Conservation (phyloP, 2,888 invertebrate genomes). For the Troilus luridus region DNA sequence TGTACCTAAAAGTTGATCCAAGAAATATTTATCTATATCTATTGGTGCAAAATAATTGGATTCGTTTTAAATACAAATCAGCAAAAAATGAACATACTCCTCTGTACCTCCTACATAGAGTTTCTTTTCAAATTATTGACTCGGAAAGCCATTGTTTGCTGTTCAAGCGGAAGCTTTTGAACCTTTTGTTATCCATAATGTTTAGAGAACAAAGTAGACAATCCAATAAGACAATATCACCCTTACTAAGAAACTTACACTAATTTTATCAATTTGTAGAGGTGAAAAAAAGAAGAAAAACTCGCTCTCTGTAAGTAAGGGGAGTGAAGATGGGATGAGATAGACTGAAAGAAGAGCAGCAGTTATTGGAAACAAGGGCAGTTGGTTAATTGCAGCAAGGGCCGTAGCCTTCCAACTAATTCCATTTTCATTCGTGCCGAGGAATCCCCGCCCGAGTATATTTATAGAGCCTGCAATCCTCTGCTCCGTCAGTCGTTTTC, state of each 20-base stretch:
- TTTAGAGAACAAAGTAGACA: background rate
- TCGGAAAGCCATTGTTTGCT: background rate
- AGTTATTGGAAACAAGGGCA: conserved; percentile 28
- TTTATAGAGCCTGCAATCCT: conserved; percentile 35
- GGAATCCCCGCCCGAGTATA: conserved; percentile 31
- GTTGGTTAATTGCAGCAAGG: conserved; percentile 6
- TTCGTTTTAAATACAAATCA: too few relatives aligned
- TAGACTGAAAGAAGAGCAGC: background rate
- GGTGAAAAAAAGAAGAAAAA: background rate
- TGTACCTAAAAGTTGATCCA: too few relatives aligned
- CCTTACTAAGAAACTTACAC: background rate
- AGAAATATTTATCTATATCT: too few relatives aligned
- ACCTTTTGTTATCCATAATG: background rate
- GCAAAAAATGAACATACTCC: too few relatives aligned
- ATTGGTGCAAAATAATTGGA: too few relatives aligned
- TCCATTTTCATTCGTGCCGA: conserved; percentile 42
- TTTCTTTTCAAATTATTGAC: too few relatives aligned
- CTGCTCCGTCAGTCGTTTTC: conserved; percentile 5
- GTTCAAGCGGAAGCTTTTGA: too few relatives aligned
- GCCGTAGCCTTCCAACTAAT: conserved; percentile 17
- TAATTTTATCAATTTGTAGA: conserved; percentile 15
- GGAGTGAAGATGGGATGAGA: background rate
- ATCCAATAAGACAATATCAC: background rate
- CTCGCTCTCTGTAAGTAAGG: background rate
- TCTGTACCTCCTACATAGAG: too few relatives aligned